Base-by-base conservation (phyloP, 1,140 invertebrate genomes). In the Meloidogyne exigua region DNA sequence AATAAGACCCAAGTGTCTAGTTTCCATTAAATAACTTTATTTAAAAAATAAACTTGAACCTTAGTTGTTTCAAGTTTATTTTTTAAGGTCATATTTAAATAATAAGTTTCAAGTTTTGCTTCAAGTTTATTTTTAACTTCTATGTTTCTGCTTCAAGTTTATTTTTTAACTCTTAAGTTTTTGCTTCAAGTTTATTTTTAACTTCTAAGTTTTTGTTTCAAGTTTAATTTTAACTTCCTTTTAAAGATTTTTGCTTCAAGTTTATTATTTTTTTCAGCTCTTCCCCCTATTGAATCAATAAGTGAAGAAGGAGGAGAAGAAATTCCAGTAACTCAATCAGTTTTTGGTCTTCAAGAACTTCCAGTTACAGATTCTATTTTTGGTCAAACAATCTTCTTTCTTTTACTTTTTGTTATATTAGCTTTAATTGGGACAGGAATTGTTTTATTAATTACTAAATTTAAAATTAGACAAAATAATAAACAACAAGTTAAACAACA, bases 381-480 rank as follows among this genome's bases (percentile, higher is more conserved):
- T 57, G 49, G 49, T n/a, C 49, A 57, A 57, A n/a, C 49, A 57
- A 57, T 57, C n/a, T 57, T 57, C 21, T n/a, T 57, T 5, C 18
- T 57, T n/a, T 57, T 57, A 57, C 5, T 67, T 26, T 67, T 39
- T 67, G 36, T 67, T 26, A 67, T 67, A 25, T 67, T 67, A 25
- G 26, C 36, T 9, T 5, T 67, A 9, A 32, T 15, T 67, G 26
- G 26, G 5, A 28, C 36, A 4, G 26, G 66, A 32, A 67, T 67
- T 67, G 26, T 67, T 67, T 67, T 28, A 11, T 25, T 67, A 18
- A 21, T 67, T 67, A 32, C 36, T 9, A 67, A 25, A 39, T 9
- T 28, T 26, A 67, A 67, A 67, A 25, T 32, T 67, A 32, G 21
- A 67, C 26, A 32, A 67, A 67, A 67, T 26, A 39, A 39, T 67